Evolutionary conservation across 2,113 vertebrate genomes (phyloP), one percentile per base, ranked within the genome.

Genomic region (Brienomyrus brachyistius): DNA sequence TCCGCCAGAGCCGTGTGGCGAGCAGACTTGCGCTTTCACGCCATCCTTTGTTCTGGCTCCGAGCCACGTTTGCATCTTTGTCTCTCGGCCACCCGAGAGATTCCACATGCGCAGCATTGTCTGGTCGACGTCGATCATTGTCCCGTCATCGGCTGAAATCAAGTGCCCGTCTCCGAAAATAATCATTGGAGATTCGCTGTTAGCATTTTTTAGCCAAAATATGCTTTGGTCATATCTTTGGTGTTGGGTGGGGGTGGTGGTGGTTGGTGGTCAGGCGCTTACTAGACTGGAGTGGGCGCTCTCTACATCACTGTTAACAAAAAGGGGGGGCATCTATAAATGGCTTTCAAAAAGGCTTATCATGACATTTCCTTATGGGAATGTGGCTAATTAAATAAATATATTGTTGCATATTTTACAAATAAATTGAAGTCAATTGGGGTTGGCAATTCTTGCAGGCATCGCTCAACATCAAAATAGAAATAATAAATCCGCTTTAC

Each of bases 391-490:
- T 90, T 77, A 87, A 90, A 90, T 90, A 90, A 90, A 90, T 90
- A 87, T 90, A 90, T 87, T 70, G 84, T 74, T 74, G 85, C 85
- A 54, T 90, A 90, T 90, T 90, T 90, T 90, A 87, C 87, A 90
- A 90, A 87, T 90, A 90, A 90, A 90, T 90, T 90, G 89, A 90
- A 90, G 85, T 87, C 89, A 90, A 90, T 87, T 90, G 89, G 89
- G 89, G 89, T 90, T 90, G 89, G 83, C 85, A 87, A 54, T 90
- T 87, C 89, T 90, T 90, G 62, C 84, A 90, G 85, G 85, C 89
- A 77, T 90, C 74, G 89, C 84, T 90, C 89, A 54, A 77, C 89
- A 90, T 87, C 59, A 90, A 90, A 90, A 87, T 54, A 90, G 85
- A 87, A 87, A 89, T 89, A 84, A 89, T 84, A 89, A 89, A 89